Evolutionary conservation across 1,140 invertebrate genomes (phyloP), one percentile per base, ranked within the genome.

Genomic region (Tetragonula clypearis): DNA sequence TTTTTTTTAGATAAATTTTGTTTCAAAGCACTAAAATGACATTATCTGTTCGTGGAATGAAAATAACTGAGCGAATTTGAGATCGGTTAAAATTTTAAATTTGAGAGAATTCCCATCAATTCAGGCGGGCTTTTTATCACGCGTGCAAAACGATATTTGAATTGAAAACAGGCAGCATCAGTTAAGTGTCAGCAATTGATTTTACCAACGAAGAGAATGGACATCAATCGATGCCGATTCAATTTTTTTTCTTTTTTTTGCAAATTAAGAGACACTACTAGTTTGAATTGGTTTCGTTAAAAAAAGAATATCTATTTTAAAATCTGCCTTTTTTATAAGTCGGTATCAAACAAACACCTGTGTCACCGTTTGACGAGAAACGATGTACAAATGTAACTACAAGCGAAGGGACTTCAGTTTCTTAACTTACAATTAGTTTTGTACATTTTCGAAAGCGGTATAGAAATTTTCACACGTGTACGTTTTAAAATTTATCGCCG

Each of bases 101-200:
- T 19, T 1, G 2, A 35, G 35, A 68, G n/a, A 12, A 35, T 60
- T 49, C 26, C 79, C 12, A 19, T n/a, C 35, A 0, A 8, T 26
- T 4, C 12, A 11, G 17, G n/a, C 30, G 19, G 14, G 23, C 14
- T 65, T 49, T 49, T 49, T n/a, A 14, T 55, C 60, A 41, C 41
- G 26, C 53, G 4, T 2, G 21, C 65, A 17, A 14, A 65, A 68
- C 62, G n/a, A 30, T 62, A 26, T 55, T 21, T 3, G 49, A 68
- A 26, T 66, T 0, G 1, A 55, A 14, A 55, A 30, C 30, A 30
- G 14, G 62, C 62, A 26, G 30, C 62, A 53, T 21, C 41, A 15
- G 35, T 49, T 21, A 49, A 62, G 26, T 79, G 68, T 68, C 49
- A 79, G 77, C n/a, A 66, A 66, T 35, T 53, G 35, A 79, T 78